Evolutionary conservation across 2,888 invertebrate species (phyloP), one percentile per base, ranked within the genome.

Genomic region (Glyphotaelius pellucidus): DNA sequence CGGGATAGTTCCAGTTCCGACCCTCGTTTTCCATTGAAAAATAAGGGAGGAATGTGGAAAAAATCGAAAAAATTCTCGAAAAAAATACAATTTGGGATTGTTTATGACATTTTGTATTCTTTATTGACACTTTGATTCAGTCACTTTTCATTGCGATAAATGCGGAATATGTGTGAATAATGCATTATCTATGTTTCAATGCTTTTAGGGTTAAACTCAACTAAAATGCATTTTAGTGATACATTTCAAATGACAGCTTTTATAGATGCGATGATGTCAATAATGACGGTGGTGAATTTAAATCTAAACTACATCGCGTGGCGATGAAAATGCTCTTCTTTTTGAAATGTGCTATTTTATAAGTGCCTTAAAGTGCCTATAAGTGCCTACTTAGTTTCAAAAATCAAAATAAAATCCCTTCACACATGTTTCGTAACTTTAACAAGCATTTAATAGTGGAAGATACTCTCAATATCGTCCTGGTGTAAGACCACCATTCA

Each of bases 41-140:
- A 81, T 67, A 83, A 83, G 83, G 32, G 83, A 35, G 9, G 35
- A 35, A 35, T n/a, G 25, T 25, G 83, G 25, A 83, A 83, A 83
- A 83, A 83, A 83, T 19, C 9, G 9, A 5, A 19, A 35, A 67
- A 25, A 67, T 5, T n/a, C 0, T 67, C 52, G 0, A 19, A 3
- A 67, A 67, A 67, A 67, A 67, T 25, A 9, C 19, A 86, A 89
- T 83, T 86, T 67, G 42, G 84, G 84, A 80, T 90, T 32, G 86
- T 91, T 87, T 86, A 91, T 42, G 91, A 91, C 19, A 12, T 91
- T 47, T 87, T 87, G 80, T 67, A 30, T 30, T 67, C 25, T 67
- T 25, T 42, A 86, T 42, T 86, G 85, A 47, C 85, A 86, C 85
- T 86, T 86, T 86, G 85, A 42, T 86, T 86, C n/a, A 42, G 86